Base-by-base conservation (phyloP, 2,797 vertebrate genomes). In the Acomys russatus region DNA sequence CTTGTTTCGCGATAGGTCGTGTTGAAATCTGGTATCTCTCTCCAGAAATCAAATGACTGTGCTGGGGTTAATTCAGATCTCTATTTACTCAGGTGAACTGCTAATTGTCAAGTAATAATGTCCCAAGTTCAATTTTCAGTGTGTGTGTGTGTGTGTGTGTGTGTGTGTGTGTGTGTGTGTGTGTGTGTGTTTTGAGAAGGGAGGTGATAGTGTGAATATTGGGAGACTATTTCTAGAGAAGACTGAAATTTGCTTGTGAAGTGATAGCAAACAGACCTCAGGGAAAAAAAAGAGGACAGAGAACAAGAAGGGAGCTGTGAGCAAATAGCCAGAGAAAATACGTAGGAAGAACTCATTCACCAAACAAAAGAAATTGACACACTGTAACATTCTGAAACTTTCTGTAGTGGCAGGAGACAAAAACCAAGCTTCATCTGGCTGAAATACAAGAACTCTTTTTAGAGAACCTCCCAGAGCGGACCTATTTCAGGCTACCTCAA, bases 1-100 rank as follows among this genome's bases (percentile, higher is more conserved):
- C 22, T 78, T 91, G 1, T 90, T 77, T 79, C 66, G 70, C 2
- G 35, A 11, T 2, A 30, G 0, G 15, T 76, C 74, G 66, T 70
- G 1, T 4, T 73, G 59, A 83, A 76, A 56, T 12, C 6, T 18
- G 68, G 3, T 71, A 5, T 78, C 9, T 93, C 18, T 92, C 90
- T 71, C 49, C 33, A 73, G 44, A 89, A 91, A 84, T 92, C 12
- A 70, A 54, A 83, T 28, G 33, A 18, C 59, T 54, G 1, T 33
- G 9, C 64, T 91, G 85, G 15, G 7, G 73, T 89, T 84, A 88
- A 92, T 35, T 89, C 54, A 96, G 35, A 56, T 63, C 78, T 18
- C 25, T 87, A 30, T 17, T 61, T 6, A 59, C 20, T 86, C 51
- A 91, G 76, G 76, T 38, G 22, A 91, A 74, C 11, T 74, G 1